Evolutionary conservation across 2,797 vertebrate species (phyloP).

Genomic region (Columba guinea): DNA sequence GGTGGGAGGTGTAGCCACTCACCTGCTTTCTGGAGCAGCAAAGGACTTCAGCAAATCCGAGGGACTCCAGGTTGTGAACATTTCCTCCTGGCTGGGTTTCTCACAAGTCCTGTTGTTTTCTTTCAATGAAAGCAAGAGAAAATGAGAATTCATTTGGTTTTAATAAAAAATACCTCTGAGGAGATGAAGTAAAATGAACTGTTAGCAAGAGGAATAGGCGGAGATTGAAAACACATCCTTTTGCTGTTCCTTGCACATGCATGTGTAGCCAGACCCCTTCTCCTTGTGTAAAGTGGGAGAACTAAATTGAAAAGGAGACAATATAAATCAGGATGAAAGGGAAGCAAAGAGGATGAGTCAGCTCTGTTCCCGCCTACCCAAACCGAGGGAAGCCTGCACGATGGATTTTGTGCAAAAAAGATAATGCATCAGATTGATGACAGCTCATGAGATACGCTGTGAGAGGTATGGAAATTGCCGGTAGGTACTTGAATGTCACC

Average conservation of each 20-base stretch:
- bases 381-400: not conserved
- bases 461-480: conserved; percentile 20
- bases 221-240: not conserved
- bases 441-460: not conserved
- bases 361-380: not conserved
- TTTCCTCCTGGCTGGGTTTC: not conserved
- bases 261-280: not conserved
- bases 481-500: conserved; percentile 22
- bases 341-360: not conserved
- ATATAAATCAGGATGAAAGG: not conserved
- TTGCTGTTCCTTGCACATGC: not conserved
- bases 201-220: not conserved
- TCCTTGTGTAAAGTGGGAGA: not conserved
- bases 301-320: not conserved
- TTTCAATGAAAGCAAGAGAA: not conserved
- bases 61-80: not conserved
- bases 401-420: not conserved
- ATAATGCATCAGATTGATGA: not conserved
- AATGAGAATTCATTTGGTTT: not conserved
- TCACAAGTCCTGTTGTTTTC: not conserved
- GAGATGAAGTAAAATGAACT: not conserved
- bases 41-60: not conserved
- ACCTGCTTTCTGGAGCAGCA: not conserved
- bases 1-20: not conserved
- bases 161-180: not conserved